Conservation (phyloP, 2,113 vertebrate species). For the Regulus satrapa region DNA sequence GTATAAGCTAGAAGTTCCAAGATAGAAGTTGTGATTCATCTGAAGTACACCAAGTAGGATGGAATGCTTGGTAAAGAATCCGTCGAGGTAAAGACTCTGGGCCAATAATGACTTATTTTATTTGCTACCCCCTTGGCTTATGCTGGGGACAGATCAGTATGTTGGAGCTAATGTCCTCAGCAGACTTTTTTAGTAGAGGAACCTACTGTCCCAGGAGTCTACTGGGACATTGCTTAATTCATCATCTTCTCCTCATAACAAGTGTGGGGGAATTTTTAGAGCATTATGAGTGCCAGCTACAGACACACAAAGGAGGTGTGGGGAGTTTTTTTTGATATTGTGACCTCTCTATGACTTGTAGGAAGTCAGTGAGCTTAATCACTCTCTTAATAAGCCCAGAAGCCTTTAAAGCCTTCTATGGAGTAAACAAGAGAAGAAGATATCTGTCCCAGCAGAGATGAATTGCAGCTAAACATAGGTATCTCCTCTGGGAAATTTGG, state of each 20-base stretch:
- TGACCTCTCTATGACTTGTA: not conserved
- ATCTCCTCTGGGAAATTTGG: not conserved
- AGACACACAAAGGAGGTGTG: not conserved
- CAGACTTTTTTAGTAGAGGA: not conserved
- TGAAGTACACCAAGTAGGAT: not conserved
- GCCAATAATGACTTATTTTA: not conserved
- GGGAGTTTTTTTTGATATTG: not conserved
- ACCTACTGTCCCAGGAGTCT: not conserved
- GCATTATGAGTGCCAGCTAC: rapidly evolving
- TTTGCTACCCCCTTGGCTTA: not conserved
- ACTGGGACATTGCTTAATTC: not conserved
- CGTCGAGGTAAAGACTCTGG: not conserved
- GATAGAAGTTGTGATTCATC: not conserved
- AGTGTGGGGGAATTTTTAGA: not conserved
- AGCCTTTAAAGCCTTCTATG: not conserved
- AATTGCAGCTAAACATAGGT: not conserved
- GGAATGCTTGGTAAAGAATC: not conserved
- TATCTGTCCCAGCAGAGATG: not conserved
- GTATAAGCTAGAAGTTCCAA: not conserved
- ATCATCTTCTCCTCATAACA: not conserved
- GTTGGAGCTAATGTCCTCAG: not conserved
- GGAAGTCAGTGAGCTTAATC: not conserved
- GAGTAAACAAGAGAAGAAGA: not conserved
- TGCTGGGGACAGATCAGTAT: not conserved
- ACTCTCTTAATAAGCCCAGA: not conserved